These are phyloP conservation scores for Cataglyphis livida DNA, from an alignment of 2,888 invertebrate species.

Conservation along the genomic window DNA sequence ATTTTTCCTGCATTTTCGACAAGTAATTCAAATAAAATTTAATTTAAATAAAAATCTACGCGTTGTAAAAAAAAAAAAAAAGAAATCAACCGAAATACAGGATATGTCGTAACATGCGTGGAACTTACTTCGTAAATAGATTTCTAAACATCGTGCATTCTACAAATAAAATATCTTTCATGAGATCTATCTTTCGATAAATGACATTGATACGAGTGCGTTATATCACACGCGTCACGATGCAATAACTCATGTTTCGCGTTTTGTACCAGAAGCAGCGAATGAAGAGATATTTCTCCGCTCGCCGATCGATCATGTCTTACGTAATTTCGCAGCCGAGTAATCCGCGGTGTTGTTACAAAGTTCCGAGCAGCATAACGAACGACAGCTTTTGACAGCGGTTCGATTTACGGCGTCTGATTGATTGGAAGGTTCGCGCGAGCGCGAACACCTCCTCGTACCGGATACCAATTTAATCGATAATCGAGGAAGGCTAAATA, in stretches of 20 bases:
- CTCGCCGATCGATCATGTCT: constrained; percentile 75
- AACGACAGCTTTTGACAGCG: constrained; percentile 52
- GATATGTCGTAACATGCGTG: neutral
- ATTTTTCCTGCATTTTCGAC: neutral
- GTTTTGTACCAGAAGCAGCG: constrained; percentile 6
- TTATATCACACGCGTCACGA: neutral
- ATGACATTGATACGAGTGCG: neutral
- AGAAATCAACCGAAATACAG: neutral
- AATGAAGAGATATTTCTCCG: constrained; percentile 56
- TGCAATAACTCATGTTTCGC: neutral
- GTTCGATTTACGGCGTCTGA: constrained; percentile 51
- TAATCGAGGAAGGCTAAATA: constrained; percentile 58
- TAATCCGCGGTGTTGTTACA: constrained; percentile 14
- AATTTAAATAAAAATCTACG: constrained; percentile 4
- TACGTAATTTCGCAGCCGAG: constrained; percentile 68
- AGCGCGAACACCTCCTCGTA: constrained; percentile 44
- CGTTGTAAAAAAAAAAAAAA: too few species aligned
- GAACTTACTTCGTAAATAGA: neutral
- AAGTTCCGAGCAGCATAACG: constrained; percentile 50
- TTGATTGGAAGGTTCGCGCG: constrained; percentile 52
- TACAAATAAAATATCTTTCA: constrained; percentile 7
- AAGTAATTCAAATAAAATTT: neutral
- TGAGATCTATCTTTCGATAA: constrained; percentile 25
- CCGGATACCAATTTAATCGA: constrained; percentile 34
- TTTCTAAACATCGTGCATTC: constrained; percentile 1